Evolutionary conservation across 2,888 invertebrate species (phyloP), one percentile per base, ranked within the genome.

Genomic region (Parnassius mnemosyne): DNA sequence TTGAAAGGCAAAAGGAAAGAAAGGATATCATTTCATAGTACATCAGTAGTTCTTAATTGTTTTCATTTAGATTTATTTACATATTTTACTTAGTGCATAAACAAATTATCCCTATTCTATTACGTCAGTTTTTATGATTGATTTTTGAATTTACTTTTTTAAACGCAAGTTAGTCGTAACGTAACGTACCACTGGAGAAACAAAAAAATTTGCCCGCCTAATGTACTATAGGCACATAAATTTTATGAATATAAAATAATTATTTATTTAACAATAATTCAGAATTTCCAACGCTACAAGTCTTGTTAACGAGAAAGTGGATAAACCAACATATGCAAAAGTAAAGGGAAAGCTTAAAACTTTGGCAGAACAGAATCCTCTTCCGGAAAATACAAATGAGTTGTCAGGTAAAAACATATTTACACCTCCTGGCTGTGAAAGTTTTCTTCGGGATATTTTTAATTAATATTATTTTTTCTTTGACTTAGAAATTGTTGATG

Each of bases 401-500:
- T 49, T 49, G 16, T 49, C 10, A 13, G 49, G 49, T 49, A 49
- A 34, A 34, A 34, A 34, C 34, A 34, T 34, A 34, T 34, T 34
- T 5, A 34, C 34, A 34, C 5, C 7, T 34, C 34, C 34, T 34
- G 7, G 34, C 16, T 9, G 49, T 49, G 1, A 49, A 49, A 13
- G 13, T 49, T 49, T 49, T 49, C 13, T 49, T 49, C 13, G 13
- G 16, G 49, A 9, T 7, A 49, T 49, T 13, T 46, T 7, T 13
- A 49, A 49, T 43, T 43, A 43, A 43, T 43, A 43, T 11, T 49
- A 49, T 9, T 0, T 13, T 13, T 49, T 2, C 9, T 49, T 49
- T 49, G 16, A 1, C 10, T 49, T 12, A 87, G 87, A 70, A 2
- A 58, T 87, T n/a, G 67, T 87, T 25, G 86, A 87, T 0, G 81